Conservation (phyloP, 2,113 vertebrate species). For the Strigops habroptila region DNA sequence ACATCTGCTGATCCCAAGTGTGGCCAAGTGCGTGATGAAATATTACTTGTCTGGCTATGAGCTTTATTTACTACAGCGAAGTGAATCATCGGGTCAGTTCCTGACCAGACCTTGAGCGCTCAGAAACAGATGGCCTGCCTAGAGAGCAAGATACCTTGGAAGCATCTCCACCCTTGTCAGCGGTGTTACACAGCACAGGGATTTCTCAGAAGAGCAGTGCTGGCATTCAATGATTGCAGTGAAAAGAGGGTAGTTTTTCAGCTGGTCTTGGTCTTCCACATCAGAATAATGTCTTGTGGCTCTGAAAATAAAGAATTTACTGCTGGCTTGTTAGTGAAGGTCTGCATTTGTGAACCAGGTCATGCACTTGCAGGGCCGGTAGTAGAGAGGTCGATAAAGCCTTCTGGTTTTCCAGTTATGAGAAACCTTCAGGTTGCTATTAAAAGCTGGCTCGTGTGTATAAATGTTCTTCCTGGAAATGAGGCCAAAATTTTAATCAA, state of each 20-base stretch:
- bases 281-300: neutral
- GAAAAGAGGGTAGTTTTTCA: neutral
- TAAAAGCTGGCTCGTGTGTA: neutral
- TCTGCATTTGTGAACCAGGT: neutral
- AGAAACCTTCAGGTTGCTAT: neutral
- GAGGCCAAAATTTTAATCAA: neutral
- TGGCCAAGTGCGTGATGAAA: slow-evolving; percentile 1
- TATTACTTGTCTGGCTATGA: neutral
- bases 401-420: neutral
- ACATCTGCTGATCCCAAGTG: neutral
- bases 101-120: neutral
- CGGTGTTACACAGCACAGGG: neutral
- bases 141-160: neutral
- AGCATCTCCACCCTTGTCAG: neutral
- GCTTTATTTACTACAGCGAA: neutral
- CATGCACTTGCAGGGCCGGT: neutral
- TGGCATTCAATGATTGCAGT: neutral
- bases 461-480: neutral
- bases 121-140: slow-evolving; percentile 19
- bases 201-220: neutral
- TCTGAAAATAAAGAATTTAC: neutral
- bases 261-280: neutral
- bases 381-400: neutral
- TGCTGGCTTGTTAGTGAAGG: neutral
- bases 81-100: neutral